Percentiles rank a stretch among this genome's conserved stretches.
Conservation (phyloP, 1,140 invertebrate genomes). For the Heliconius himera region DNA sequence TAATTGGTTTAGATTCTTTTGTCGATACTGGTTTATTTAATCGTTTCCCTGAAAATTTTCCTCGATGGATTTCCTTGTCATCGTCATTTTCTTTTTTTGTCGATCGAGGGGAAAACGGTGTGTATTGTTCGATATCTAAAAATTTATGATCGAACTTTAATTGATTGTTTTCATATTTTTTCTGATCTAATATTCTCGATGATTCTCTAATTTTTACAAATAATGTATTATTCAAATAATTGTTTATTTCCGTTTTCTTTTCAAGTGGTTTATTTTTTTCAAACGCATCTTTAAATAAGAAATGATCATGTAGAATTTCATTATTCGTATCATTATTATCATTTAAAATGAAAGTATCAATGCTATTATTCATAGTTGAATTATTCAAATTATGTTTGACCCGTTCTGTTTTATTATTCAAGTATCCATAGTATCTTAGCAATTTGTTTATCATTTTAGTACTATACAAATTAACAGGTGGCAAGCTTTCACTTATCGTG, state of each 20-base stretch:
- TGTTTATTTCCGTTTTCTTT: constrained; percentile 52
- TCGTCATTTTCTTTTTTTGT: constrained; percentile 44
- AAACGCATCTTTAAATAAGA: constrained; percentile 22
- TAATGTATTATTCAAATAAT: constrained; percentile 58
- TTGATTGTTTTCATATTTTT: constrained; percentile 60
- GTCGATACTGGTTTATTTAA: constrained; percentile 60
- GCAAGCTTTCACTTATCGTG: constrained; percentile 74
- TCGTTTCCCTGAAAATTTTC: constrained; percentile 58
- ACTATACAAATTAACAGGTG: constrained; percentile 75
- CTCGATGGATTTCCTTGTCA: constrained; percentile 33
- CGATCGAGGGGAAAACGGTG: constrained; percentile 41
- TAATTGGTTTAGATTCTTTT: constrained; percentile 41
- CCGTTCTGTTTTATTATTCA: constrained; percentile 73
- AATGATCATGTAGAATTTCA: constrained; percentile 38
- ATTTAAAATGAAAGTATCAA: constrained; percentile 27
- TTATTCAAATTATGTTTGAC: constrained; percentile 28
- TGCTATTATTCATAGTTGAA: constrained; percentile 17
- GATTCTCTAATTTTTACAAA: constrained; percentile 52
- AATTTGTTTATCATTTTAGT: constrained; percentile 79
- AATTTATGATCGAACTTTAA: constrained; percentile 58
- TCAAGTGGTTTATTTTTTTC: constrained; percentile 36
- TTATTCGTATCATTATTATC: constrained; percentile 38
- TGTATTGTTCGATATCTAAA: constrained; percentile 55
- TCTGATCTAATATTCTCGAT: constrained; percentile 59
- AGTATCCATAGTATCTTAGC: constrained; percentile 71